Conservation (phyloP, 64 coral and sea anemone species). For the Montipora capricornis region DNA sequence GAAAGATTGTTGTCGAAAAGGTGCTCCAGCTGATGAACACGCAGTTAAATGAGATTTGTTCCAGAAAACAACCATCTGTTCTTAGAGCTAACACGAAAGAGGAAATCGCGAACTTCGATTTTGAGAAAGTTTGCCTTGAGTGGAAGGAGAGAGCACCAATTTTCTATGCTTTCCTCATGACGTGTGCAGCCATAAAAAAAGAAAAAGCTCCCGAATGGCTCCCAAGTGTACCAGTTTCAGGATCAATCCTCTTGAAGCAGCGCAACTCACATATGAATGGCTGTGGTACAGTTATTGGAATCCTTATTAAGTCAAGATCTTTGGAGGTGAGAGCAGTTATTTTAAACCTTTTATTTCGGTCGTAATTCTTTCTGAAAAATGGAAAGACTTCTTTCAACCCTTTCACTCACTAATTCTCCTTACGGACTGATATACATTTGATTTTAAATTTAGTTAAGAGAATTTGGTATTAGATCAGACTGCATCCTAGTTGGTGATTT, state of each 20-base stretch:
- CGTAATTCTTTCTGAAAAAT: no score
- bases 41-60: slow-evolving; percentile 75
- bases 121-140: slow-evolving; percentile 57
- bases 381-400: no score
- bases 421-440: no score
- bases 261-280: slow-evolving; percentile 34
- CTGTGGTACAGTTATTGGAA: slow-evolving; percentile 36
- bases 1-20: slow-evolving; percentile 63
- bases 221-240: slow-evolving; percentile 53
- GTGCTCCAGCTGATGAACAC: slow-evolving; percentile 49
- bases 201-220: slow-evolving; percentile 3
- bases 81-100: slow-evolving; percentile 52
- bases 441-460: no score
- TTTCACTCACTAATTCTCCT: no score
- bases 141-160: slow-evolving; percentile 69
- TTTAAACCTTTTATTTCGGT: no score
- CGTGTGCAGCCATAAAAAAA: background rate
- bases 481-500: no score
- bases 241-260: slow-evolving; percentile 60
- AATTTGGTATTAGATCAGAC: no score
- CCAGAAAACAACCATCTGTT: slow-evolving; percentile 67
- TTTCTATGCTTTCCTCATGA: slow-evolving; percentile 76
- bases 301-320: slow-evolving; percentile 67
- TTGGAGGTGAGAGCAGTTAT: slow-evolving; percentile 56
- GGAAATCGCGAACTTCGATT: slow-evolving; percentile 50